These are phyloP conservation scores for Standfussiana lucernea DNA, from an alignment of 2,888 invertebrate species.

Conservation along the genomic window DNA sequence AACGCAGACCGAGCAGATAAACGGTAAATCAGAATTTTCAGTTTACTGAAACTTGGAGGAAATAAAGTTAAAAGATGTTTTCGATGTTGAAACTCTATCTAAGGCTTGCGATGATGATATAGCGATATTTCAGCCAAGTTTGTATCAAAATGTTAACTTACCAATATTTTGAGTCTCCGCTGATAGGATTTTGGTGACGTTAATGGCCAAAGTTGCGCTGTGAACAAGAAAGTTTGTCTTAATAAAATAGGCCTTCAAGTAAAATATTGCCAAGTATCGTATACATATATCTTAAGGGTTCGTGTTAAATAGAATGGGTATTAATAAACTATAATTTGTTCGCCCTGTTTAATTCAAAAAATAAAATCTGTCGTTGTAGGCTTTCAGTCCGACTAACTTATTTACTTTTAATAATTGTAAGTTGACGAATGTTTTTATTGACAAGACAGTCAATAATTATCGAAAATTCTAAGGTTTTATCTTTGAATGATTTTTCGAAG, in stretches of 20 bases:
- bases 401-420: conserved; percentile 21
- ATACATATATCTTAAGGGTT: conserved; percentile 8
- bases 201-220: conserved; percentile 79
- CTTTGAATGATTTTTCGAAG: not conserved
- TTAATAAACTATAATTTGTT: conserved; percentile 33
- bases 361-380: conserved; percentile 16
- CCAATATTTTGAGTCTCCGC: conserved; percentile 73
- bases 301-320: not conserved
- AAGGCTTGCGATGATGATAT: conserved; percentile 74
- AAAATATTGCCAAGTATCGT: conserved; percentile 32
- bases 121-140: conserved; percentile 73
- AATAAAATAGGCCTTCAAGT: conserved; percentile 40
- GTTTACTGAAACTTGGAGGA: conserved; percentile 69
- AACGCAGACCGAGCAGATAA: conserved; percentile 59
- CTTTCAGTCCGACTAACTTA: conserved; percentile 5
- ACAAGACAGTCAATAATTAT: conserved; percentile 3
- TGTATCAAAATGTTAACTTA: conserved; percentile 75
- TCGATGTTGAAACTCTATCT: conserved; percentile 61
- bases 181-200: conserved; percentile 76
- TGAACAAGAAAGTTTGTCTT: conserved; percentile 73
- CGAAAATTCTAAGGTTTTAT: not conserved
- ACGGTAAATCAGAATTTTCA: conserved; percentile 75
- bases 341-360: not conserved
- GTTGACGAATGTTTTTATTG: conserved; percentile 12
- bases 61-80: conserved; percentile 71